These are phyloP conservation scores for Amphipyra tragopoginis DNA, from an alignment of 2,888 invertebrate genomes.

Conservation along the genomic window DNA sequence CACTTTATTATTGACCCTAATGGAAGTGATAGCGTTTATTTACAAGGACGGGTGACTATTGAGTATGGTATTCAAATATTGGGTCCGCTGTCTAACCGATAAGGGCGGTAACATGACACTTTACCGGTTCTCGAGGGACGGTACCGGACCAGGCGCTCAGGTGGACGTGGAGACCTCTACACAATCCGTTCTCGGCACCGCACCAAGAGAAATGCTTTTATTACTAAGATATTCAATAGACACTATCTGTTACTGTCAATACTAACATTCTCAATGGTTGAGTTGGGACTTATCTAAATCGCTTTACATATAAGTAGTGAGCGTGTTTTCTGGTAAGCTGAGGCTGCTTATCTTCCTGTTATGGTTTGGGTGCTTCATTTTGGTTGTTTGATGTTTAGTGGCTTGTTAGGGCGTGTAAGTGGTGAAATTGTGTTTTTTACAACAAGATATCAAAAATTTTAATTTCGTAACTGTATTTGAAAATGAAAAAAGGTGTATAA, in stretches of 20 bases:
- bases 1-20: constrained; percentile 65
- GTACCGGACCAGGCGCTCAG: constrained; percentile 14
- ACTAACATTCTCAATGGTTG: constrained; percentile 65
- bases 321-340: constrained; percentile 48
- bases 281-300: constrained; percentile 66
- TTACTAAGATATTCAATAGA: constrained; percentile 68
- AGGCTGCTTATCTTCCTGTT: constrained; percentile 48
- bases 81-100: constrained; percentile 73
- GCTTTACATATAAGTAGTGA: constrained; percentile 62
- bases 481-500: not conserved
- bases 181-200: constrained; percentile 53
- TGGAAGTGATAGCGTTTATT: constrained; percentile 65
- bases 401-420: constrained; percentile 34
- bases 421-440: constrained; percentile 13
- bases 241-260: constrained; percentile 66
- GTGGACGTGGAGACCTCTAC: constrained; percentile 37
- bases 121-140: constrained; percentile 66
- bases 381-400: constrained; percentile 36
- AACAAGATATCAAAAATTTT: constrained; percentile 4
- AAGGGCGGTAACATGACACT: constrained; percentile 77
- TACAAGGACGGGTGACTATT: constrained; percentile 67
- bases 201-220: constrained; percentile 64
- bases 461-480: constrained; percentile 12
- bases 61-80: constrained; percentile 77
- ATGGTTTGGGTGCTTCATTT: constrained; percentile 48